A percentile compares a stretch with the other conserved stretches of the same genome.
These are phyloP conservation scores for Tetragonula clypearis DNA, from an alignment of 1,140 invertebrate species.

Conservation along the genomic window DNA sequence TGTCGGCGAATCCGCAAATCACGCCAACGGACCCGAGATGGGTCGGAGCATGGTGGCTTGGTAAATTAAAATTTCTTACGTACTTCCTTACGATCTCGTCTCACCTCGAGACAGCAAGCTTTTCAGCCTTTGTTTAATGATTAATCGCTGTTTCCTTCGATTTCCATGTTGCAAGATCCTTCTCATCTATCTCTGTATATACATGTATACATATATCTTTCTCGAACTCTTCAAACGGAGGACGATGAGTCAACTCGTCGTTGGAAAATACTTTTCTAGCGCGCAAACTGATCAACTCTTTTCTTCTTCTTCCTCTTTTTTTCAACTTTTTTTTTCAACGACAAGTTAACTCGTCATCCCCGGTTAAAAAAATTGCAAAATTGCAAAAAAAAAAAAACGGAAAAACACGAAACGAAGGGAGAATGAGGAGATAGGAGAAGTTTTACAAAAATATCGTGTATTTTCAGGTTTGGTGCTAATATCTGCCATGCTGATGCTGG, in stretches of 20 bases:
- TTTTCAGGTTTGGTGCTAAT: conserved; percentile 89
- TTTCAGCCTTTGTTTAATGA: not conserved
- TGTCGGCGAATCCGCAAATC: conserved; percentile 88
- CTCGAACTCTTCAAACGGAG: too few relatives aligned
- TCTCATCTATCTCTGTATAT: not conserved
- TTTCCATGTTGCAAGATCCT: not conserved
- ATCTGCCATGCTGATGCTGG: conserved; percentile 88
- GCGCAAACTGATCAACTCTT: too few relatives aligned
- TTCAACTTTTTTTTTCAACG: too few relatives aligned
- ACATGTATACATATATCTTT: too few relatives aligned
- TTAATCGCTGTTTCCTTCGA: not conserved
- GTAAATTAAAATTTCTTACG: conserved; percentile 79
- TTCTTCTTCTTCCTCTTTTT: too few relatives aligned
- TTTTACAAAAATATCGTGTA: not conserved
- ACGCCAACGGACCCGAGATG: conserved; percentile 93
- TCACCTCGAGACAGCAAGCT: not conserved
- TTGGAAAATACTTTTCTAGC: too few relatives aligned
- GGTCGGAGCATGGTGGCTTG: conserved; percentile 96
- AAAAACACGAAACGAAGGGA: not conserved
- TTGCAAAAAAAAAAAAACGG: too few relatives aligned
- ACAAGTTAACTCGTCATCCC: too few relatives aligned
- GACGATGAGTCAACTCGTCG: too few relatives aligned
- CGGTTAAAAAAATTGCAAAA: not conserved
- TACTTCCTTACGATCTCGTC: not conserved
- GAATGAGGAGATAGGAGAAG: not conserved